Percentiles rank a stretch among this genome's conserved stretches.
phyloP scores from a whole-genome alignment of 37 sponge, comb jelly and placozoan species.

The Mnemiopsis leidyi region DNA sequence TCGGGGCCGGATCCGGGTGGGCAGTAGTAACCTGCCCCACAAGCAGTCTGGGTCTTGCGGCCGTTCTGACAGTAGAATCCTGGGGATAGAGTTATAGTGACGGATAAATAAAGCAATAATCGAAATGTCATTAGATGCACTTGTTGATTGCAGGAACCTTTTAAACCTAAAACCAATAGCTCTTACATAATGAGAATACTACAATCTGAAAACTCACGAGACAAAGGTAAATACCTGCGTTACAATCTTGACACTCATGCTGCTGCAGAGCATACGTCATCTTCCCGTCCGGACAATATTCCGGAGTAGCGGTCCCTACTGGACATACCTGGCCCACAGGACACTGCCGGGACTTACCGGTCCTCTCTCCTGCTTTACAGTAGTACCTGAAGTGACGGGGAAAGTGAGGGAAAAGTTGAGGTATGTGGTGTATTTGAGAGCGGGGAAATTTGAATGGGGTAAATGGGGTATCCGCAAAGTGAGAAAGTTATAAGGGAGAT shows the following conservation, averaged over 20 bases:
- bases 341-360: conserved; percentile 35
- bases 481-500: neutral
- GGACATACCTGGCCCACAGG: conserved; percentile 68
- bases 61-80: conserved; percentile 39
- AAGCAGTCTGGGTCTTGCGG: neutral
- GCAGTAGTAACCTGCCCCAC: conserved; percentile 68
- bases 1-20: conserved; percentile 54
- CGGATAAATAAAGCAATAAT: no score
- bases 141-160: no score
- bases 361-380: neutral
- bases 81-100: no score
- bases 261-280: conserved; percentile 1
- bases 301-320: conserved; percentile 20
- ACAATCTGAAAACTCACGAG: no score
- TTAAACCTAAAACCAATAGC: no score
- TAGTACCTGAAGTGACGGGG: conserved; percentile 12
- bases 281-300: conserved; percentile 44
- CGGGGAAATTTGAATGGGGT: neutral
- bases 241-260: neutral
- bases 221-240: no score
- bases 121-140: no score
- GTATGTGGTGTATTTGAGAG: neutral
- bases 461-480: neutral
- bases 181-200: no score
- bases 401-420: neutral